These are phyloP conservation scores for Mormyrus proboscirostris DNA, from an alignment of 2,797 vertebrate genomes.

Conservation along the genomic window DNA sequence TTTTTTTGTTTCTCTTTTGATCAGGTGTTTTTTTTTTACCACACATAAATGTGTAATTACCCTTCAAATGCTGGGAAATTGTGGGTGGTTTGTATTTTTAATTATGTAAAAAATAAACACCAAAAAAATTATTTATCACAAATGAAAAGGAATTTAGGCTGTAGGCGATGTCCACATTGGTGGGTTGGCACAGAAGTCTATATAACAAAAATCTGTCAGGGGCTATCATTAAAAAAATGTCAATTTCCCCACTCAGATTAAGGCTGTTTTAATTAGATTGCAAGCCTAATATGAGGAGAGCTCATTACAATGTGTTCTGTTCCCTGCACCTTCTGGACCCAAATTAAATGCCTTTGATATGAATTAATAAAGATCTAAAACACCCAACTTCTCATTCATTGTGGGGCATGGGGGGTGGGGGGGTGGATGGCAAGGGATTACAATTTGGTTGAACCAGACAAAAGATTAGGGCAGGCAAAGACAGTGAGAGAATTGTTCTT, in stretches of 20 bases:
- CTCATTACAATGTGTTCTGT: constrained; percentile 19
- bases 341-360: constrained; percentile 18
- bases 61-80: not conserved
- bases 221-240: constrained; percentile 9
- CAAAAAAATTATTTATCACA: not conserved
- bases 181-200: not conserved
- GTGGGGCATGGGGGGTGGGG: not conserved
- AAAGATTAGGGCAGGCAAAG: not conserved
- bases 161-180: not conserved
- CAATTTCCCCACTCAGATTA: constrained; percentile 1
- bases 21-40: not conserved
- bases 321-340: constrained; percentile 22
- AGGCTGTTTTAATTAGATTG: constrained; percentile 19
- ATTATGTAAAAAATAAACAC: not conserved
- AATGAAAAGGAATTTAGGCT: not conserved
- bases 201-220: constrained; percentile 1
- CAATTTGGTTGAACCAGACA: constrained; percentile 2
- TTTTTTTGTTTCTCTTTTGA: not conserved
- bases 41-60: not conserved
- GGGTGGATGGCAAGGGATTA: not conserved
- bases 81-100: not conserved
- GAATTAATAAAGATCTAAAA: constrained; percentile 23
- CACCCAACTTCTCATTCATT: constrained; percentile 1
- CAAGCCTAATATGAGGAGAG: constrained; percentile 8
- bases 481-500: not conserved